Evolutionary conservation across 2,113 vertebrate genomes (phyloP).

Genomic region (Myrmecophaga tridactyla): DNA sequence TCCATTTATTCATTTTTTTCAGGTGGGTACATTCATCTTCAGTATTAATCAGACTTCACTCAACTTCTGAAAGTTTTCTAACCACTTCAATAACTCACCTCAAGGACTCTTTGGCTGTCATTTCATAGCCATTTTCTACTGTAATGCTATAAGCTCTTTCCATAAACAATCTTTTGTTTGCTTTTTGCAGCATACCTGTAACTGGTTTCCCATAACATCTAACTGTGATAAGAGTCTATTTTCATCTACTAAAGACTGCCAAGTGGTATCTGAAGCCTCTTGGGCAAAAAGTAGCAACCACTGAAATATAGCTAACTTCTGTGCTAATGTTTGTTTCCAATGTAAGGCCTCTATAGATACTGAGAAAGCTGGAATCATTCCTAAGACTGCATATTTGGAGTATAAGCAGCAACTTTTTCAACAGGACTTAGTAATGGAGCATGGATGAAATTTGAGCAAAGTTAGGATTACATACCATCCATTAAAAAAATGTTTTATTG

Average conservation of each 20-base stretch:
- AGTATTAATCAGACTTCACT: constrained; percentile 97
- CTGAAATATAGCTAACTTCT: constrained; percentile 98
- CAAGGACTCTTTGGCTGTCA: constrained; percentile 99
- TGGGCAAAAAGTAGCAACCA: constrained; percentile 95
- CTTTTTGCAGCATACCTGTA: constrained; percentile 97
- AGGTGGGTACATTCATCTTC: constrained; percentile 99
- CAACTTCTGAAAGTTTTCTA: constrained; percentile 97
- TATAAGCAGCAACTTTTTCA: constrained; percentile 98
- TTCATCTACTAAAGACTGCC: constrained; percentile 99
- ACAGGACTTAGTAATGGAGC: constrained; percentile 5
- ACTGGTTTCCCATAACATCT: constrained; percentile 99
- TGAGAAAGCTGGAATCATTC: constrained; percentile 99
- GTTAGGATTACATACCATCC: constrained; percentile 97
- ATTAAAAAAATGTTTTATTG: constrained; percentile 99
- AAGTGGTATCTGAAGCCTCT: constrained; percentile 99
- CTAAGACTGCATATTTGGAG: constrained; percentile 99
- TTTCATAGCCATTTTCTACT: constrained; percentile 99
- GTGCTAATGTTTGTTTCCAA: constrained; percentile 99
- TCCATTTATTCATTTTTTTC: constrained; percentile 97
- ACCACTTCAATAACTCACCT: constrained; percentile 98
- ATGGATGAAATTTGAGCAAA: constrained; percentile 87
- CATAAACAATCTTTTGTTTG: constrained; percentile 97
- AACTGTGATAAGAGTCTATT: constrained; percentile 97
- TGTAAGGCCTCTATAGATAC: constrained; percentile 99
- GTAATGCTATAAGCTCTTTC: constrained; percentile 95